Conservation (phyloP, 35 echinoderm and acorn worm species). For the Lytechinus pictus region DNA sequence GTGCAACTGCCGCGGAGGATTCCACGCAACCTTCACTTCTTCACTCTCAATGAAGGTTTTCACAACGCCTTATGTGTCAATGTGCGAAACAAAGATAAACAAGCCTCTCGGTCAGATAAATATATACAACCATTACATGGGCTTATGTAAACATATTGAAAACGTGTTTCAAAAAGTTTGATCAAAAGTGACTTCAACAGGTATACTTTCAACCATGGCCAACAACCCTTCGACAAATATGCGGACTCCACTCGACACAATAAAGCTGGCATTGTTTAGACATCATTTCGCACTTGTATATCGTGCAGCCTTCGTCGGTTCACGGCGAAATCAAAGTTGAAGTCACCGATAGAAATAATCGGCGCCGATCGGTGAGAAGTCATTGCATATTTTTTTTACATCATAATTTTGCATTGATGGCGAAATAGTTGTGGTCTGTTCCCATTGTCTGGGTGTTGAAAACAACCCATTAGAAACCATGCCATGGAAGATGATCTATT, state of each 20-base stretch:
- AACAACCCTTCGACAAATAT: background rate
- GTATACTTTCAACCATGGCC: background rate
- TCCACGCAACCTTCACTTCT: background rate
- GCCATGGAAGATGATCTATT: background rate
- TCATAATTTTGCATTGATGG: background rate
- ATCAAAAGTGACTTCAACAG: background rate
- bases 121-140: background rate
- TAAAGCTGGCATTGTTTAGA: background rate
- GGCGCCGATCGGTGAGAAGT: background rate
- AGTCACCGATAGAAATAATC: background rate
- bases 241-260: background rate
- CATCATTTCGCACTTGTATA: background rate
- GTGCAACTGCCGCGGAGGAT: background rate
- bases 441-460: background rate
- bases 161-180: background rate
- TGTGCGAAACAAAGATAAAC: background rate
- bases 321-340: background rate
- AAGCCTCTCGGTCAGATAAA: background rate
- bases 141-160: background rate
- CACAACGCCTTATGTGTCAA: background rate
- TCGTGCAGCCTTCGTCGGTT: background rate
- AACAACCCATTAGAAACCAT: background rate
- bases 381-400: background rate
- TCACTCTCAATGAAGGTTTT: background rate
- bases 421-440: background rate